Base-by-base conservation (phyloP, 2,797 vertebrate genomes). In the Scarus forsteni region DNA sequence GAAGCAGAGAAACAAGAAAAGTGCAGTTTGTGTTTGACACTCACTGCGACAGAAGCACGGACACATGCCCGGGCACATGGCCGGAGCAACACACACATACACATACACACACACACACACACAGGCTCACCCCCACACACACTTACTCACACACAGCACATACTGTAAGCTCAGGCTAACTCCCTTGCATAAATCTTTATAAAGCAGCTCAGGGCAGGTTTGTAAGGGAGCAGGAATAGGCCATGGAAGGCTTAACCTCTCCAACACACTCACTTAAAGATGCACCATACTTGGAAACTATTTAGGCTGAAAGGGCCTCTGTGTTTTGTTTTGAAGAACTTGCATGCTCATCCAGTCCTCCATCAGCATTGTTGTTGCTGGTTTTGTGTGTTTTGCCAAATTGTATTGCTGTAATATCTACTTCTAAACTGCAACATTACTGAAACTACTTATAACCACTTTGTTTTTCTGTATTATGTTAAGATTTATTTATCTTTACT, bases 161-260 rank as follows among this genome's bases (percentile, higher is more conserved):
- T 19, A 63, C 64, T 84, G 60, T 78, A 82, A 90, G 88, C 87
- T 73, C 63, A 85, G 81, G 83, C 87, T 90, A 85, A 89, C 84
- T 81, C 86, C 57, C 73, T 84, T 73, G 84, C 85, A 90, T 92
- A 92, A 92, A 87, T 85, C 92, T 91, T 81, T 82, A 85, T 81
- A 89, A 90, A 91, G 89, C 88, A 89, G 89, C 90, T 91, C 87
- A 89, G 82, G 63, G 77, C 79, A 82, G 75, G 85, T 72, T 51
- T 86, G 81, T 69, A 81, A 70, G 67, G 80, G 79, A 75, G 87
- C 82, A 86, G 82, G 84, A 81, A 76, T 60, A 81, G 81, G 86
- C 70, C 67, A 67, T 50, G 9, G 48, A 77, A 68, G 75, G 81
- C 88, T 92, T 93, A 90, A 83, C 82, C 80, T 87, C 73, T 66